phyloP scores from a whole-genome alignment of 2,888 invertebrate genomes.

The Merodon equestris region DNA sequence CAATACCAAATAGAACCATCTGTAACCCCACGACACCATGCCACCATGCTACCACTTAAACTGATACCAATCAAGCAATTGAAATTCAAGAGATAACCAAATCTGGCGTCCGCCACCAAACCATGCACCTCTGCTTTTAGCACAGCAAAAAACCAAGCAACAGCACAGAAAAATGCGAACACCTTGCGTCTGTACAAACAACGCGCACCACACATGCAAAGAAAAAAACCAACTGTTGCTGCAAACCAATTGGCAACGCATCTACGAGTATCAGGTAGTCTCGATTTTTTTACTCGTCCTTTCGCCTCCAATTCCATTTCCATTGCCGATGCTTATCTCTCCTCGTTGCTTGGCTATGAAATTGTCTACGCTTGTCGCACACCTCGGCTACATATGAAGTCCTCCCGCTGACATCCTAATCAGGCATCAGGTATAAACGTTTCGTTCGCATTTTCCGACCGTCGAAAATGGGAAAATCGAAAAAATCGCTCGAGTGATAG shows the following conservation, averaged over 20 bases:
- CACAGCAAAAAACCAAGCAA: conserved; percentile 13
- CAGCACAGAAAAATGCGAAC: conserved; percentile 6
- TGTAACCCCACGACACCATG: conserved; percentile 32
- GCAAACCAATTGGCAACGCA: conserved; percentile 50
- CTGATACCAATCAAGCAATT: conserved; percentile 51
- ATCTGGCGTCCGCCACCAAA: conserved; percentile 47
- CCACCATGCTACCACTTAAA: conserved; percentile 48
- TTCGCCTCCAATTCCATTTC: conserved; percentile 24
- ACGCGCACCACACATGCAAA: conserved; percentile 41
- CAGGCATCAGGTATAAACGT: conserved; percentile 14
- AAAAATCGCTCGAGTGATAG: conserved; percentile 41
- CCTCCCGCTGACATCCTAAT: background rate
- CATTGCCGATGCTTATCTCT: conserved; percentile 54
- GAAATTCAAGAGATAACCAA: conserved; percentile 52
- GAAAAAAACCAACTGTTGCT: conserved; percentile 57
- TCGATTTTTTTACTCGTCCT: conserved; percentile 1
- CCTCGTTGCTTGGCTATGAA: conserved; percentile 45
- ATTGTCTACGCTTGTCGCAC: conserved; percentile 57
- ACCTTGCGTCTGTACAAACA: conserved; percentile 64
- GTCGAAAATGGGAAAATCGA: too few species aligned
- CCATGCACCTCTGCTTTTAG: conserved; percentile 27
- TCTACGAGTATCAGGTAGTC: conserved; percentile 61
- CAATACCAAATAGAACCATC: conserved; percentile 47
- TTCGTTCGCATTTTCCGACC: conserved; percentile 15
- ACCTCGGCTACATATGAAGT: conserved; percentile 22